Conservation (phyloP, 2,797 vertebrate genomes). For the Galagoides demidoff region DNA sequence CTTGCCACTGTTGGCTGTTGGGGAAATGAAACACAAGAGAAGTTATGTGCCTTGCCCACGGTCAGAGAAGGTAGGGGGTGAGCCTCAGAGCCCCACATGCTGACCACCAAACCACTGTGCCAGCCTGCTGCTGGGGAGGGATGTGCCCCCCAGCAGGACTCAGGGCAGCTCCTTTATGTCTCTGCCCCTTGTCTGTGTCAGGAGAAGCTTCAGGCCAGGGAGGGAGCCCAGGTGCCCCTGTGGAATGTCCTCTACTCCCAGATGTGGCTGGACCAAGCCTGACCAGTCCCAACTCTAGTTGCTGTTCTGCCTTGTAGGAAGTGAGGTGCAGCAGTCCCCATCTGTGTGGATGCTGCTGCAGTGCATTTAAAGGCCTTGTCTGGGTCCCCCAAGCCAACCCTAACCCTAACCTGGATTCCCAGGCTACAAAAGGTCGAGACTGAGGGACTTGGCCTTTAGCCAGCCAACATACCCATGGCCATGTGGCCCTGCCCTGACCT, state of each 20-base stretch:
- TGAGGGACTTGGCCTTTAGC: background rate
- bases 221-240: fast-evolving
- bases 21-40: background rate
- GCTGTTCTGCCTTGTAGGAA: background rate
- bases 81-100: background rate
- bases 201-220: background rate
- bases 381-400: background rate
- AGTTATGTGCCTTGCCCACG: fast-evolving
- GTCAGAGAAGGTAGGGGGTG: background rate
- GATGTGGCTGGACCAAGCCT: background rate
- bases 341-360: fast-evolving
- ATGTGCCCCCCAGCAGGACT: fast-evolving
- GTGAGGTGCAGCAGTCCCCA: fast-evolving
- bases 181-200: background rate
- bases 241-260: background rate
- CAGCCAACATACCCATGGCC: background rate
- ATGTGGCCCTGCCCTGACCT: background rate
- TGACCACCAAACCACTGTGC: fast-evolving
- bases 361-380: fast-evolving
- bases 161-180: background rate
- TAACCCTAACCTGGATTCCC: background rate
- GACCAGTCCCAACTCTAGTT: background rate
- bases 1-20: fast-evolving
- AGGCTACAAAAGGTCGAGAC: background rate
- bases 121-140: background rate